phyloP scores from a whole-genome alignment of 2,888 invertebrate species.

The Eupithecia tripunctaria region DNA sequence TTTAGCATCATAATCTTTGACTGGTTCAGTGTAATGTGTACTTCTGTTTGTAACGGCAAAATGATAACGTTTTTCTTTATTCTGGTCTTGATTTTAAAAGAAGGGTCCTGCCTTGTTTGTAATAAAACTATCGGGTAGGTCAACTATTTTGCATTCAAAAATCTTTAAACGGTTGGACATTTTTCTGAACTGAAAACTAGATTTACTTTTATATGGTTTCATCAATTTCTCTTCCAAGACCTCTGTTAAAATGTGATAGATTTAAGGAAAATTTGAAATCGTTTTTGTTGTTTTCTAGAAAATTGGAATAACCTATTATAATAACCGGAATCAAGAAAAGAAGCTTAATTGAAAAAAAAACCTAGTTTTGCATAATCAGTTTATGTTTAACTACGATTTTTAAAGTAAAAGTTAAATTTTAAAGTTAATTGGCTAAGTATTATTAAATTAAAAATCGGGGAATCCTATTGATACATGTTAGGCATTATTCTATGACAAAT shows the following conservation, averaged over 20 bases:
- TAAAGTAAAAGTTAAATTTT: not conserved
- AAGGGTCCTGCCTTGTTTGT: conserved; percentile 29
- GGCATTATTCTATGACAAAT: not conserved
- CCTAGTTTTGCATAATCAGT: not conserved
- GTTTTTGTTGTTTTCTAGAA: too few species aligned
- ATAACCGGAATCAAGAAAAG: not conserved
- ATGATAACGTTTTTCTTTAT: conserved; percentile 13
- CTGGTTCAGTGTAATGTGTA: not conserved
- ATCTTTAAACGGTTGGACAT: not conserved
- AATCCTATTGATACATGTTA: too few species aligned
- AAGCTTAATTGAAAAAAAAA: not conserved
- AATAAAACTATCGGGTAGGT: conserved; percentile 35
- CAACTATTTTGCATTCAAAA: not conserved
- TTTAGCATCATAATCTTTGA: not conserved
- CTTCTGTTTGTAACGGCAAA: not conserved
- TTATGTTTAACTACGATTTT: not conserved
- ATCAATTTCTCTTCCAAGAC: not conserved
- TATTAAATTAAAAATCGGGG: too few species aligned
- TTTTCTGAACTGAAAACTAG: not conserved
- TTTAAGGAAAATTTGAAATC: too few species aligned
- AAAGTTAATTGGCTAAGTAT: too few species aligned
- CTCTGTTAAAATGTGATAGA: not conserved
- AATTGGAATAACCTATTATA: too few species aligned
- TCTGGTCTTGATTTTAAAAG: conserved; percentile 10
- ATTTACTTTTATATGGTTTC: conserved; percentile 9